Conservation (phyloP, 2,888 invertebrate genomes). For the Hirtodrosophila alboralis region DNA sequence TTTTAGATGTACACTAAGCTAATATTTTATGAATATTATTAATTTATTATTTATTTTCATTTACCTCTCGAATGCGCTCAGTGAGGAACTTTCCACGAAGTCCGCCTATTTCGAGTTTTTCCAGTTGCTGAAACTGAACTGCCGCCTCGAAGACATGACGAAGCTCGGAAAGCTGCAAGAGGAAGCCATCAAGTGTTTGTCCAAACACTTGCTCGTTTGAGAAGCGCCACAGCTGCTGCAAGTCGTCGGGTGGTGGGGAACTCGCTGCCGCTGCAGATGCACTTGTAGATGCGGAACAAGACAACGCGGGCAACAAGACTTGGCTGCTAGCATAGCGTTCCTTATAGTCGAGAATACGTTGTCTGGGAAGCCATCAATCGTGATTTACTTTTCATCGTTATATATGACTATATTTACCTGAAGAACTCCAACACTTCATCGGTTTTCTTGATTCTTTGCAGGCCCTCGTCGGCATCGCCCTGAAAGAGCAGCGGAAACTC, state of each 20-base stretch:
- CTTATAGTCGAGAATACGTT: conserved; percentile 79
- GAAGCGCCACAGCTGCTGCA: conserved; percentile 88
- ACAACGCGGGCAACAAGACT: conserved; percentile 66
- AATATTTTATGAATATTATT: too few species aligned
- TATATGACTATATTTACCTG: conserved; percentile 84
- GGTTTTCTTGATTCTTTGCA: conserved; percentile 86
- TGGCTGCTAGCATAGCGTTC: conserved; percentile 72
- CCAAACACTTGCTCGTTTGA: conserved; percentile 90
- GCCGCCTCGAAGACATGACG: conserved; percentile 90
- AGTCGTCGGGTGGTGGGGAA: conserved; percentile 85
- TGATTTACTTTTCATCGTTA: neutral
- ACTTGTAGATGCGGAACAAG: conserved; percentile 24
- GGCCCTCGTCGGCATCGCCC: conserved; percentile 90
- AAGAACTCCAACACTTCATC: conserved; percentile 86
- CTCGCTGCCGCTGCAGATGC: conserved; percentile 29
- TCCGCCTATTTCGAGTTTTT: conserved; percentile 92
- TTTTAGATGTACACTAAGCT: too few species aligned
- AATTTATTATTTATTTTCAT: neutral
- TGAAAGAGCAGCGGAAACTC: conserved; percentile 93
- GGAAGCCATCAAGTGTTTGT: conserved; percentile 87
- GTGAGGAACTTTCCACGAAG: conserved; percentile 80
- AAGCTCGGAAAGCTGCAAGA: conserved; percentile 87
- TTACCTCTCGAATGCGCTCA: conserved; percentile 77
- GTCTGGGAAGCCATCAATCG: conserved; percentile 50
- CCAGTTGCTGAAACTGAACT: conserved; percentile 93